These are phyloP conservation scores for Dreissena rostriformis DNA, from an alignment of 1,140 invertebrate species.

Conservation along the genomic window DNA sequence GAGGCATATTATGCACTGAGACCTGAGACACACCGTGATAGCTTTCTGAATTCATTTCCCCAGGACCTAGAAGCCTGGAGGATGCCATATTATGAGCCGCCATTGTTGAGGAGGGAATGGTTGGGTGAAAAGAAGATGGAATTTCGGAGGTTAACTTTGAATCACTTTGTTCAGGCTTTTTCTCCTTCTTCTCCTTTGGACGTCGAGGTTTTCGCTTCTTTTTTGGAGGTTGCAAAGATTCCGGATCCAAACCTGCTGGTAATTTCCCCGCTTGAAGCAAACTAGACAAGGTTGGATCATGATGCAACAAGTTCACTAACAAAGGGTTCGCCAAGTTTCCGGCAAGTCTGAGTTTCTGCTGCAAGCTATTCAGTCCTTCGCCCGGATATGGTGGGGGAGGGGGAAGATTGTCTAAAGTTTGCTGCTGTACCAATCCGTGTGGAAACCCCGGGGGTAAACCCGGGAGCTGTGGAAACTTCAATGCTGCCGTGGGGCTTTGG, in stretches of 20 bases:
- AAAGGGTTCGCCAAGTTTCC: slow-evolving; percentile 87
- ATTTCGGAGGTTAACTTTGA: neutral
- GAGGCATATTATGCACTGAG: slow-evolving; percentile 40
- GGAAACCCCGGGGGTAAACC: slow-evolving; percentile 52
- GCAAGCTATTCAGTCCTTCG: slow-evolving; percentile 64
- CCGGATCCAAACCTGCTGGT: slow-evolving; percentile 71
- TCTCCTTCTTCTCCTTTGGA: slow-evolving; percentile 65
- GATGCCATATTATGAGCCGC: neutral
- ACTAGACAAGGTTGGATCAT: slow-evolving; percentile 83
- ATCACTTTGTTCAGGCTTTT: slow-evolving; percentile 12
- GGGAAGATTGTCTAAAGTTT: slow-evolving; percentile 67
- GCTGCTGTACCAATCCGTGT: slow-evolving; percentile 59
- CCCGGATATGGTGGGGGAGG: slow-evolving; percentile 74
- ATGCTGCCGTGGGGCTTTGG: slow-evolving; percentile 50
- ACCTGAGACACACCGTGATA: slow-evolving; percentile 55
- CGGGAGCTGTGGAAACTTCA: slow-evolving; percentile 60
- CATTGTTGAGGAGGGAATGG: neutral
- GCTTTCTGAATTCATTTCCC: slow-evolving; percentile 15
- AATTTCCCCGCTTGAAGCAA: slow-evolving; percentile 58
- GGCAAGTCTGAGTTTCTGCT: slow-evolving; percentile 56
- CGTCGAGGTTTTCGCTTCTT: slow-evolving; percentile 72
- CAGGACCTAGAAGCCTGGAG: slow-evolving; percentile 73
- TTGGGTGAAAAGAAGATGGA: neutral
- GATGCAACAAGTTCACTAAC: slow-evolving; percentile 94
- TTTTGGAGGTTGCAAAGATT: slow-evolving; percentile 68